phyloP scores from a whole-genome alignment of 2,797 vertebrate genomes.

The Sebastolobus alascanus region DNA sequence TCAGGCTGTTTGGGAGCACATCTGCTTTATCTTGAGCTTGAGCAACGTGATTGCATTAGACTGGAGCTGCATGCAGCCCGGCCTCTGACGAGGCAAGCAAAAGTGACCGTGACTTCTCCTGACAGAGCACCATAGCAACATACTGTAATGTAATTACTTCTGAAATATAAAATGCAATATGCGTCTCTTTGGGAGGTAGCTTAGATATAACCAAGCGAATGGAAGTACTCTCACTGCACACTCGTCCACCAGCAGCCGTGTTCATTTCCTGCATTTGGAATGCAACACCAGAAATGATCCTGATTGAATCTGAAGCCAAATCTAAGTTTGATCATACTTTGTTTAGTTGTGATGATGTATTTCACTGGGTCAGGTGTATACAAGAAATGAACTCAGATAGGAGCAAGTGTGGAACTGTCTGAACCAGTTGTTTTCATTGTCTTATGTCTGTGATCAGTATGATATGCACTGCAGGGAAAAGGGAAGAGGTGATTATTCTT shows the following conservation, averaged over 20 bases:
- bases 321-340: constrained; percentile 74
- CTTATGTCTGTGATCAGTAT: constrained; percentile 52
- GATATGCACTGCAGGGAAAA: constrained; percentile 25
- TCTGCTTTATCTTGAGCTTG: constrained; percentile 83
- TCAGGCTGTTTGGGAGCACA: constrained; percentile 65
- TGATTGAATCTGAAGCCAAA: constrained; percentile 77
- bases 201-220: constrained; percentile 72
- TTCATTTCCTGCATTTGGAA: constrained; percentile 51
- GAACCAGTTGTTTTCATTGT: constrained; percentile 66
- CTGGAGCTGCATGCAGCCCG: constrained; percentile 69
- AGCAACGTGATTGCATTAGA: constrained; percentile 84
- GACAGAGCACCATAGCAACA: constrained; percentile 76
- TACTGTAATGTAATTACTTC: constrained; percentile 84
- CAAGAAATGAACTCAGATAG: constrained; percentile 62
- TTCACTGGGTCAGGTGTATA: constrained; percentile 73
- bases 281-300: constrained; percentile 59
- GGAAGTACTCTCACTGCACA: constrained; percentile 45
- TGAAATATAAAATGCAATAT: constrained; percentile 84
- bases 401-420: constrained; percentile 65
- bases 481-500: constrained; percentile 57
- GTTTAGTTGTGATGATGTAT: constrained; percentile 67
- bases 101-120: constrained; percentile 78
- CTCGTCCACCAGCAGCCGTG: constrained; percentile 38
- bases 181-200: constrained; percentile 75
- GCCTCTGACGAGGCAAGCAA: constrained; percentile 75